These are phyloP conservation scores for Mico argentatus DNA, from an alignment of 2,797 vertebrate genomes.

Conservation along the genomic window DNA sequence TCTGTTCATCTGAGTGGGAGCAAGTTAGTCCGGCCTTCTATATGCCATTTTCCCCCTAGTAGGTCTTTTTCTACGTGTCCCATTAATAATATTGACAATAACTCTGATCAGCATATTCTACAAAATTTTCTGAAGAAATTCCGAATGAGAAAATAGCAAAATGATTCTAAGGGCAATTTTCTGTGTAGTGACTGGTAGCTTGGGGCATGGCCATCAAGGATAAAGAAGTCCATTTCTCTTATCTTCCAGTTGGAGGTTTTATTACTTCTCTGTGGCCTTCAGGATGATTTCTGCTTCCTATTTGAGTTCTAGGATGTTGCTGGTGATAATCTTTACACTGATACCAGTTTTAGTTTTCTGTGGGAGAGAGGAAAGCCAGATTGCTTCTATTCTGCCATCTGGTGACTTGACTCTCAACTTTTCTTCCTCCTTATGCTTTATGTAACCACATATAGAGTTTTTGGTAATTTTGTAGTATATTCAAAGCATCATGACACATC, in stretches of 20 bases:
- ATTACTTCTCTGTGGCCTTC: not conserved
- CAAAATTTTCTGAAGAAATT: no score
- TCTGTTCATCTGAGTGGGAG: no score
- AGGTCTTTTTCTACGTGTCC: no score
- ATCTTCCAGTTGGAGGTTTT: not conserved
- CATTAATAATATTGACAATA: no score
- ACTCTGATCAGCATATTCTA: no score
- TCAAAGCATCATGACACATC: not conserved
- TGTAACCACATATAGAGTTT: not conserved
- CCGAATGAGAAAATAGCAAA: no score
- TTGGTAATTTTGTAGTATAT: not conserved
- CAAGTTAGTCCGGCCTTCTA: no score
- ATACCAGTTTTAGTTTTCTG: not conserved
- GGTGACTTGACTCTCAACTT: not conserved
- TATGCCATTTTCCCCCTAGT: no score
- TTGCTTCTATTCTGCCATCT: not conserved
- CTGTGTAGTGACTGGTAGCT: not conserved
- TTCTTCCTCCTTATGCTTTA: not conserved
- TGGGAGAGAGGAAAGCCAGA: not conserved
- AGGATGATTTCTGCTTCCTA: not conserved
- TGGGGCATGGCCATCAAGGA: not conserved
- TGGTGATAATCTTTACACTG: not conserved
- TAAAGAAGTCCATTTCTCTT: not conserved
- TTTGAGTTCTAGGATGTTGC: not conserved
- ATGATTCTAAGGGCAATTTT: not conserved